Evolutionary conservation across 1,140 invertebrate species (phyloP).

Genomic region (Cydia splendana): DNA sequence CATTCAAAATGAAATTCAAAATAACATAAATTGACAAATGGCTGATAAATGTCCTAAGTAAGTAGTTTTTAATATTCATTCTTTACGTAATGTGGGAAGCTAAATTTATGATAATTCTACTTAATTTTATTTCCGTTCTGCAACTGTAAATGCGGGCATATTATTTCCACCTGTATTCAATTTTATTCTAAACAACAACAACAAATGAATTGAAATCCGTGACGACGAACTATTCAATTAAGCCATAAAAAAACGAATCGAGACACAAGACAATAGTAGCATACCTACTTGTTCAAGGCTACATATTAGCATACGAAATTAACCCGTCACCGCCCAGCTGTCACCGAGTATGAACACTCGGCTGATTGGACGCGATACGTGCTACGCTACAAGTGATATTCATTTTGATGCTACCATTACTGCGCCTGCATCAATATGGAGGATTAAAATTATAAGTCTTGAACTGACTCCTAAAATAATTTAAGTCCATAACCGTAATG

Average conservation of each 20-base stretch:
- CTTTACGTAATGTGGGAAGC: too few species aligned
- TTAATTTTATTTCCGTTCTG: too few species aligned
- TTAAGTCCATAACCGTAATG: not conserved
- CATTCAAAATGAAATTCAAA: too few species aligned
- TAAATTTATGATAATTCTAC: too few species aligned
- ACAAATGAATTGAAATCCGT: too few species aligned
- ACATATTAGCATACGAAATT: slow-evolving; percentile 29
- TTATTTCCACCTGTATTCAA: too few species aligned
- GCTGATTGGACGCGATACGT: slow-evolving; percentile 20
- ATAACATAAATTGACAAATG: too few species aligned
- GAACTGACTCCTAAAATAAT: not conserved
- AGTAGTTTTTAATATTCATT: too few species aligned
- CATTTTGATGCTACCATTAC: not conserved
- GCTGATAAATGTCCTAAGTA: too few species aligned
- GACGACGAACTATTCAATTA: not conserved
- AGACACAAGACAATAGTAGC: slow-evolving; percentile 6
- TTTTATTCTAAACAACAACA: too few species aligned
- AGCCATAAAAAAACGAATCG: not conserved
- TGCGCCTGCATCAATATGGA: not conserved
- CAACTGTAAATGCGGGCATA: too few species aligned
- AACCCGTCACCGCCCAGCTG: slow-evolving; percentile 19
- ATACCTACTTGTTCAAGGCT: not conserved
- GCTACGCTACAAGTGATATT: not conserved
- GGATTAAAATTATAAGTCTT: not conserved
- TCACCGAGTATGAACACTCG: slow-evolving; percentile 14